Base-by-base conservation (phyloP, 2,888 invertebrate species). In the Diarsia dahlii region DNA sequence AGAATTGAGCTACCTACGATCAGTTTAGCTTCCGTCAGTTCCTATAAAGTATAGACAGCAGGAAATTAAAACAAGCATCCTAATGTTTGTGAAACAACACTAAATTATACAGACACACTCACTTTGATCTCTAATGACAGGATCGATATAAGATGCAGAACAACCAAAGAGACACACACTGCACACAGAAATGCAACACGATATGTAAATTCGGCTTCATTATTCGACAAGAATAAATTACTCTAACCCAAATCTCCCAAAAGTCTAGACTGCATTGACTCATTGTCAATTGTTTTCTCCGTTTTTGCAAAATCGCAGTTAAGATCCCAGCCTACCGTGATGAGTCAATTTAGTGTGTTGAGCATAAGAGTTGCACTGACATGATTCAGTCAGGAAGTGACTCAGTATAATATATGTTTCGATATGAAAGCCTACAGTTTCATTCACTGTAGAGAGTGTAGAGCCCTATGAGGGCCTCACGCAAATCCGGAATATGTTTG, bases 241-340 rank as follows among this genome's bases (percentile, higher is more conserved):
- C 56, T 52, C 34, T 62, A 68, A 77, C 66, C 63, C 52, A 58
- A 63, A 66, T 69, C 48, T 74, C 23, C 64, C 56, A 71, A 82
- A 82, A 71, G 83, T 83, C 83, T 83, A 85, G 82, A 83, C 82
- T 70, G 56, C 67, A 50, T 46, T 83, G 83, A 83, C n/a, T 82
- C 83, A 83, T 12, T 20, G 13, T 12, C 45, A 68, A 39, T 62
- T 60, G 58, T 69, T 78, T 63, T 54, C 64, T 71, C 6, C 62
- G 71, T 78, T 85, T 83, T 82, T 74, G 15, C 52, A 64, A 85
- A 82, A 78, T 23, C 39, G 15, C 69, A 50, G 69, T 62, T 20
- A 28, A 58, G 56, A 60, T 45, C 34, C 56, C 48, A 45, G 20
- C 62, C 68, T 58, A 65, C 73, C 45, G 34, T 54, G 28, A 63